Base-by-base conservation (phyloP, 2,113 vertebrate species). In the Oncorhynchus masou region DNA sequence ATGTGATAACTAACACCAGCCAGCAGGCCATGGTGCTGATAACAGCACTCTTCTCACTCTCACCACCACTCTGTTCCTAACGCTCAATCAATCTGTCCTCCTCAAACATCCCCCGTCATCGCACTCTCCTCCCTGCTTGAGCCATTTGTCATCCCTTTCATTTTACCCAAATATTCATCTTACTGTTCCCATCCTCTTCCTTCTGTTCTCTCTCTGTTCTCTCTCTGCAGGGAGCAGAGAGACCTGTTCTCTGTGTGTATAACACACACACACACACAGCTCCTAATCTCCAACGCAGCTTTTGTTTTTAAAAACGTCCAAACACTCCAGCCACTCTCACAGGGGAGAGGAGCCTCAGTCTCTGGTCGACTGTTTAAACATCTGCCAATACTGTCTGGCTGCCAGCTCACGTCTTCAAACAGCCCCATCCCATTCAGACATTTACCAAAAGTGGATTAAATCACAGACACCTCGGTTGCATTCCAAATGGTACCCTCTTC, bases 251-350 rank as follows among this genome's bases (percentile, higher is more conserved):
- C 65, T 81, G 81, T 82, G 81, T n/a, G 76, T 76, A 66, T 71
- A 45, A 45, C 9, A 45, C 39, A 45, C 39, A 45, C 34, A 39
- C 39, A 45, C 39, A 45, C 39, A 11, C 8, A 45, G 81, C 72
- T 71, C 67, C 75, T 84, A 80, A 89, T 91, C 87, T 88, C 79
- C 83, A 84, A 81, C 80, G 29, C 79, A 75, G 77, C 12, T 31
- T 13, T 62, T 77, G 9, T 34, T 82, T 81, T 85, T 74, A 76
- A 81, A 82, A 57, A 76, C 73, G 9, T 68, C 78, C 81, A 84
- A 86, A 86, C 78, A 74, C 85, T 79, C 79, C 74, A 71, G 70
- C 66, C 25, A 64, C 67, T 54, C 51, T 51, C 74, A 87, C 74
- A 83, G 82, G 67, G 80, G 74, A 75, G 81, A 4, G 31, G 31